These are phyloP conservation scores for Thripadectes ignobilis DNA, from an alignment of 2,797 vertebrate genomes.

Conservation along the genomic window DNA sequence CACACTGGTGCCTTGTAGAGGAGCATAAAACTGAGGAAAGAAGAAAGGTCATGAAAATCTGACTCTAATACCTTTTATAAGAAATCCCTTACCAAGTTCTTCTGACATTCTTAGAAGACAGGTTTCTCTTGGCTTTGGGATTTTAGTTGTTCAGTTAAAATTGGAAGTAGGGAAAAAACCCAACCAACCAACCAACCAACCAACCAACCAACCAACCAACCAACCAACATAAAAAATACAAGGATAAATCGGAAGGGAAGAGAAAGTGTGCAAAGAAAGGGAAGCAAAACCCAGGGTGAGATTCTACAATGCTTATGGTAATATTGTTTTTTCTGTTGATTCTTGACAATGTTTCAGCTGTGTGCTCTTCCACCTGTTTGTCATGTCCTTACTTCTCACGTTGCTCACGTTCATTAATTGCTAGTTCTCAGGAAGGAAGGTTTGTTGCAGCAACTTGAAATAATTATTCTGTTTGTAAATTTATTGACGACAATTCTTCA, in stretches of 20 bases:
- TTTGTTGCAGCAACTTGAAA: neutral
- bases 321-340: neutral
- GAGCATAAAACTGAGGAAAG: neutral
- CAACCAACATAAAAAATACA: neutral
- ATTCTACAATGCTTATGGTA: neutral
- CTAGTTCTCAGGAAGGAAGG: neutral
- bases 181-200: too few relatives aligned
- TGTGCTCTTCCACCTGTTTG: rapidly evolving
- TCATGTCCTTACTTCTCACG: neutral
- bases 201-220: too few relatives aligned
- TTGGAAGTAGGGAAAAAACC: neutral
- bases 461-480: neutral
- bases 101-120: neutral
- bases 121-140: neutral
- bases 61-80: neutral
- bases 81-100: neutral
- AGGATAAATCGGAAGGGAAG: neutral
- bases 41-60: neutral
- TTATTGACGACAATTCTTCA: neutral
- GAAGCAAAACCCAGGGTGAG: neutral
- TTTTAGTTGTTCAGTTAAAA: neutral
- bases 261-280: neutral
- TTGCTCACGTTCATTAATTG: neutral
- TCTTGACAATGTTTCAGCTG: neutral
- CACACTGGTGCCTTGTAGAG: rapidly evolving